A percentile compares a stretch with the other conserved stretches of the same genome.
Conservation (phyloP, 2,113 vertebrate species). For the Paradoxurus hermaphroditus region DNA sequence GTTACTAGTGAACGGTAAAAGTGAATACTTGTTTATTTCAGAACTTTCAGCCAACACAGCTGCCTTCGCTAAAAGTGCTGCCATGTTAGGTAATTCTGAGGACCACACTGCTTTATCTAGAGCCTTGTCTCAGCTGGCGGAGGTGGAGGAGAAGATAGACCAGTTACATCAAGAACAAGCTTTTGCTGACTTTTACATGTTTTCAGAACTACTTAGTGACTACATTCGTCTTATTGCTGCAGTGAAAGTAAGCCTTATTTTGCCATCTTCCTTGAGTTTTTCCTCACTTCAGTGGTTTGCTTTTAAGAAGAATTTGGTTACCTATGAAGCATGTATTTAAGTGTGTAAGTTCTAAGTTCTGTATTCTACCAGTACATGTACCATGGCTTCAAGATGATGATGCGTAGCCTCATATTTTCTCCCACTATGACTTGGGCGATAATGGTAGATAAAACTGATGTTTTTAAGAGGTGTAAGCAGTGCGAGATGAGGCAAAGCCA, state of each 20-base stretch:
- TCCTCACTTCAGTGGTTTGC: not conserved
- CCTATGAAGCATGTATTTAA: not conserved
- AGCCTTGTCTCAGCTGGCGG: conserved; percentile 97
- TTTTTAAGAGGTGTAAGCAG: conserved; percentile 5
- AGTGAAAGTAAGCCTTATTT: conserved; percentile 89
- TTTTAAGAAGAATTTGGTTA: not conserved
- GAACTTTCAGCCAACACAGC: conserved; percentile 97
- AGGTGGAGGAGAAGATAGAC: conserved; percentile 99
- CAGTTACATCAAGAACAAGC: conserved; percentile 97
- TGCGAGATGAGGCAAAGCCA: not conserved
- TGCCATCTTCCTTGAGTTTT: not conserved
- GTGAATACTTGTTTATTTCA: conserved; percentile 77
- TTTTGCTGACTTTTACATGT: conserved; percentile 95
- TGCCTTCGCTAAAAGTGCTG: conserved; percentile 96
- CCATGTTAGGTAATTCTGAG: conserved; percentile 99
- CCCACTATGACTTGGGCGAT: not conserved
- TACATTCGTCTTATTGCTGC: conserved; percentile 96
- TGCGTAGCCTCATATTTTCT: not conserved
- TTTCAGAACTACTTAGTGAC: conserved; percentile 96
- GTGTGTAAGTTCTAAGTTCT: conserved; percentile 21
- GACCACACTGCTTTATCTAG: conserved; percentile 97
- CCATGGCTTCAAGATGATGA: conserved; percentile 11
- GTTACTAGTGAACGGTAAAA: conserved; percentile 33
- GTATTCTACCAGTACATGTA: not conserved
- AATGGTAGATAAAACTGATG: not conserved